Evolutionary conservation across 2,797 vertebrate genomes (phyloP).

Genomic region (Poecilia wingei): DNA sequence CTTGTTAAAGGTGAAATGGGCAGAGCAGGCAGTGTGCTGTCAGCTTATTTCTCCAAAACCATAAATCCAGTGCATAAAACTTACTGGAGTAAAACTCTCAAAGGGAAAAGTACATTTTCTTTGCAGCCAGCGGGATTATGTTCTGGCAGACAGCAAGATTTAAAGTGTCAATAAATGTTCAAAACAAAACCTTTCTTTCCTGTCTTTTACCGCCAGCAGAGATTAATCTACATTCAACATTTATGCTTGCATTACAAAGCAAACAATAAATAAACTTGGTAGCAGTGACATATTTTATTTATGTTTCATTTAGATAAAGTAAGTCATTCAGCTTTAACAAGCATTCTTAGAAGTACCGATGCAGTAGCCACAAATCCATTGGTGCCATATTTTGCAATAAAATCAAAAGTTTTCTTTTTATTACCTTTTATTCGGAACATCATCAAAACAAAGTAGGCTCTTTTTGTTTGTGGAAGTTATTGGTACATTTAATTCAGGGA

Average conservation of each 20-base stretch:
- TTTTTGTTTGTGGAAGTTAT: slow-evolving; percentile 23
- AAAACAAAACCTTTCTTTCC: slow-evolving; percentile 59
- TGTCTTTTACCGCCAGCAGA: slow-evolving; percentile 45
- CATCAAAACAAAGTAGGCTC: slow-evolving; percentile 21
- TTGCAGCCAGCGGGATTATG: slow-evolving; percentile 70
- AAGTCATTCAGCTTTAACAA: slow-evolving; percentile 23
- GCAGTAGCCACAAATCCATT: slow-evolving; percentile 3
- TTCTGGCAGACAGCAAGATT: slow-evolving; percentile 67
- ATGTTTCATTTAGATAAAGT: slow-evolving; percentile 41
- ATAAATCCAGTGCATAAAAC: slow-evolving; percentile 78
- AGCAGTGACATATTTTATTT: slow-evolving; percentile 33
- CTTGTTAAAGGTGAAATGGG: slow-evolving; percentile 76
- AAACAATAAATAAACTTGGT: slow-evolving; percentile 50
- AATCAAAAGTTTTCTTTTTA: slow-evolving; percentile 18
- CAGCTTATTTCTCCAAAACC: slow-evolving; percentile 75
- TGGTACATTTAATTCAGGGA: slow-evolving; percentile 40
- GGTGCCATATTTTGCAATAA: slow-evolving; percentile 19
- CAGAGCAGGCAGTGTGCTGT: slow-evolving; percentile 67
- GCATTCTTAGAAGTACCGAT: slow-evolving; percentile 6
- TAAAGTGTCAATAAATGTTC: slow-evolving; percentile 76
- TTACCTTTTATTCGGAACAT: slow-evolving; percentile 51
- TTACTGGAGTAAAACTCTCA: slow-evolving; percentile 70
- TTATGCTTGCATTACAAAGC: slow-evolving; percentile 40
- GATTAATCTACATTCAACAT: slow-evolving; percentile 59
- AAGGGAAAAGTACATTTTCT: slow-evolving; percentile 71